phyloP scores from a whole-genome alignment of 2,888 invertebrate species.

The Xanthostigma xanthostigma region DNA sequence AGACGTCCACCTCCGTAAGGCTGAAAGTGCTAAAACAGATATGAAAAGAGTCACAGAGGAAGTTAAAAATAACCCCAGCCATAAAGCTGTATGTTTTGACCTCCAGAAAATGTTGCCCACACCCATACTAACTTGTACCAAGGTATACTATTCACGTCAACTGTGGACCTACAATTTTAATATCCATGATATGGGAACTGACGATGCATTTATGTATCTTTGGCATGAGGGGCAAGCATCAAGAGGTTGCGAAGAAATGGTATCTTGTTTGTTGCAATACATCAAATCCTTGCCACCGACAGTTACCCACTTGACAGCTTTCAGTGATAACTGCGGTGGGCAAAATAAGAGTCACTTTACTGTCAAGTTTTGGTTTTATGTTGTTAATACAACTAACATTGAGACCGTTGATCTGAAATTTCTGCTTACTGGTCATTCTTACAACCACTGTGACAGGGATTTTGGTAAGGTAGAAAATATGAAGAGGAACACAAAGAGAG shows the following conservation, averaged over 20 bases:
- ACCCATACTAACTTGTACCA: conserved; percentile 10
- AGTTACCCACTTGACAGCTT: conserved; percentile 10
- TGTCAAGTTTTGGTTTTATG: conserved; percentile 12
- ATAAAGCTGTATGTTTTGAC: conserved; percentile 12
- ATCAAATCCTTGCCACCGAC: conserved; percentile 4
- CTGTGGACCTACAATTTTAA: conserved; percentile 14
- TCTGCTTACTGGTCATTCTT: conserved; percentile 9
- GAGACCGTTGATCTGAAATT: conserved; percentile 1
- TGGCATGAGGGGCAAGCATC: conserved; percentile 13
- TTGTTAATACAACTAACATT: conserved; percentile 10
- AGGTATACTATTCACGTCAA: conserved; percentile 12
- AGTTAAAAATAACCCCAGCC: conserved; percentile 1
- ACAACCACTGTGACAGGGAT: not conserved
- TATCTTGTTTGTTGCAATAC: conserved; percentile 11
- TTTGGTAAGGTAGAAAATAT: no score
- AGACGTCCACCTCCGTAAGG: conserved; percentile 5
- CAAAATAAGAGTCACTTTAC: not conserved
- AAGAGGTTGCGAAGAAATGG: conserved; percentile 12
- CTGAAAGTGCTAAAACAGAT: conserved; percentile 3
- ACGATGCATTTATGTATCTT: conserved; percentile 10
- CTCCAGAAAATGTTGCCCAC: conserved; percentile 13
- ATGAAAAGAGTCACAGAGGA: conserved; percentile 1
- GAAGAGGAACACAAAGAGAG: no score
- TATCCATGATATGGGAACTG: conserved; percentile 7
- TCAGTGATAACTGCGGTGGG: conserved; percentile 12